Conservation (phyloP, 2,113 vertebrate genomes). For the Clarias macrocephalus region DNA sequence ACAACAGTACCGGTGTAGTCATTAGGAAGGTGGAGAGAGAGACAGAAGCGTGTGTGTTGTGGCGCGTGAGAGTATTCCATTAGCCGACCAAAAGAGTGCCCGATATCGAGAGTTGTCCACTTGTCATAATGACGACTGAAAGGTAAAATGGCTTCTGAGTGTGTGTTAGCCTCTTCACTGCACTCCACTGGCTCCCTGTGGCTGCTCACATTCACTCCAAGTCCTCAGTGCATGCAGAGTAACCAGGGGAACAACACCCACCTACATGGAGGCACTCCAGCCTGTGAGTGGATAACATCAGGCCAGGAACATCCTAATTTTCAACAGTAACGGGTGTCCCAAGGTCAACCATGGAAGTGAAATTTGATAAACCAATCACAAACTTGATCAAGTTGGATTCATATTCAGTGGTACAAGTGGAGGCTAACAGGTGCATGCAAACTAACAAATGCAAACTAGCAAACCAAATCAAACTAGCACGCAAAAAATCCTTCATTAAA, state of each 20-base stretch:
- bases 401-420: background rate
- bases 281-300: background rate
- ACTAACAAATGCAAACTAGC: background rate
- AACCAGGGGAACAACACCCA: background rate
- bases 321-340: too few species aligned
- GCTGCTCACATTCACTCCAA: slow-evolving; percentile 8
- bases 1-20: slow-evolving; percentile 70
- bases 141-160: slow-evolving; percentile 29
- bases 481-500: background rate
- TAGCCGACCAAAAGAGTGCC: slow-evolving; percentile 14
- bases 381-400: background rate
- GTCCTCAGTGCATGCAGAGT: slow-evolving; percentile 6
- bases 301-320: background rate
- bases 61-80: slow-evolving; percentile 29
- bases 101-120: slow-evolving; percentile 7
- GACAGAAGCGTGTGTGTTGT: background rate
- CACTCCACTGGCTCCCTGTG: slow-evolving; percentile 1
- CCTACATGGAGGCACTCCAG: background rate
- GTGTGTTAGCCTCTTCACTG: slow-evolving; percentile 11
- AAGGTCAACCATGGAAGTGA: background rate
- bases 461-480: background rate
- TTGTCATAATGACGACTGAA: slow-evolving; percentile 32
- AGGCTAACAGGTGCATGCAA: background rate
- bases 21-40: slow-evolving; percentile 1
- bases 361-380: background rate